Evolutionary conservation across 2,113 vertebrate genomes (phyloP), one percentile per base, ranked within the genome.

Genomic region (Loxodonta africana): DNA sequence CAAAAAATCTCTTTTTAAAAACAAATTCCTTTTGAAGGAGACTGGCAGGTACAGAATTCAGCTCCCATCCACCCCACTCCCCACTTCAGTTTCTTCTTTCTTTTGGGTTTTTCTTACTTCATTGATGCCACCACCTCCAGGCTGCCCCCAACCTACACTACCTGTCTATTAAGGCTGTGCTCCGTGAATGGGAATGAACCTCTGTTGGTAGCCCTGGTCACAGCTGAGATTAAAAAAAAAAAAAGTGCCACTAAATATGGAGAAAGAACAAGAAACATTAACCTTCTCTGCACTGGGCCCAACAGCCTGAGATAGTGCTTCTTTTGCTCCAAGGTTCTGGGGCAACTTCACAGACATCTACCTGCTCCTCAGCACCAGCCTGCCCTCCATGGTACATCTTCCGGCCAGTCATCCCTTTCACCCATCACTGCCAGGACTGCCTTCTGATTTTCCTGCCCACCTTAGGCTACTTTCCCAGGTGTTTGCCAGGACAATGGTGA

Each of bases 121-220:
- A 5, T 7, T 2, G 28, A 14, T 44, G 17, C 1, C 1, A 1
- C 9, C 4, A 1, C 5, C 6, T 67, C 12, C 62, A 78, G 37
- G 21, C 46, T 53, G 60, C 5, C 10, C 18, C 12, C 0, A 3
- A 65, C 18, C 6, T 5, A 0, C 7, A 7, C 21, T n/a, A 28
- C 25, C 6, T 76, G 8, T 53, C 57, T 81, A 15, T n/a, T 33
- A 15, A 41, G 33, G 14, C 10, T 62, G 48, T 74, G 23, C 0
- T 74, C 17, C 57, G 76, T 60, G 33, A 46, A 9, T 14, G 28
- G 5, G 11, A 15, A 71, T 57, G 53, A 53, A 26, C 7, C 48
- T 67, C 21, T 73, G n/a, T 83, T 48, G 37, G n/a, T 46, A 37
- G 26, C 41, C 60, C 7, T 17, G 65, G 48, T 71, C 41, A n/a